Conservation (phyloP, 2,797 vertebrate species). For the Todus mexicanus region DNA sequence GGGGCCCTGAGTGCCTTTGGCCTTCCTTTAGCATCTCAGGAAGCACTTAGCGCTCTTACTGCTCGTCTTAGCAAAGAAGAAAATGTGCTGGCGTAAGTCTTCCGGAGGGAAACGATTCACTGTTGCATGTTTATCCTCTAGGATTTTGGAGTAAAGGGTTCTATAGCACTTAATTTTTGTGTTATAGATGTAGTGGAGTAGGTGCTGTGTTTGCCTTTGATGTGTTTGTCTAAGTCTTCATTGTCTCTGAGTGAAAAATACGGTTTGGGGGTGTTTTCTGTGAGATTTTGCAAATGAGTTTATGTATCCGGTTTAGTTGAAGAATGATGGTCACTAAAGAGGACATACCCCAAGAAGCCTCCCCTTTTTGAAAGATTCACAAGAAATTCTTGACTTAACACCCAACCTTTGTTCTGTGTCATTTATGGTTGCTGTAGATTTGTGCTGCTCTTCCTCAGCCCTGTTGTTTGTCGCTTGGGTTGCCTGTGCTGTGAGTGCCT, state of each 20-base stretch:
- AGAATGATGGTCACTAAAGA: not conserved
- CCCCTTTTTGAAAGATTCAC: not conserved
- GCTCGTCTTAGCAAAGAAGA: conserved; percentile 94
- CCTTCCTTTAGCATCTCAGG: conserved; percentile 91
- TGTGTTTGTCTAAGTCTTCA: not conserved
- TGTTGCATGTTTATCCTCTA: not conserved
- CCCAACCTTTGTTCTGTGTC: not conserved
- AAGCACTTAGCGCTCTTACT: conserved; percentile 87
- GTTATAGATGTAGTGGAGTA: not conserved
- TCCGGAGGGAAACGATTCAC: not conserved
- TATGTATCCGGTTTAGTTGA: not conserved
- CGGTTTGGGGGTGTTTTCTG: rapidly evolving
- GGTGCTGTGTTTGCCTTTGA: not conserved
- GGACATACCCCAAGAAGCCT: not conserved
- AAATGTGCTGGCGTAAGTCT: conserved; percentile 89
- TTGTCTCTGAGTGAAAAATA: not conserved
- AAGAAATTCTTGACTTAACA: not conserved
- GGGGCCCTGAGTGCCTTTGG: conserved; percentile 88
- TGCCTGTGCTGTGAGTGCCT: not conserved
- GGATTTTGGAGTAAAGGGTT: not conserved
- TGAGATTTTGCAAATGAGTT: not conserved
- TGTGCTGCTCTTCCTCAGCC: not conserved
- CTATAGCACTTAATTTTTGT: not conserved
- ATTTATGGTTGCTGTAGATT: not conserved
- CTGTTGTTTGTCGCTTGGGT: not conserved